Percentiles rank a stretch among this genome's conserved stretches.
Evolutionary conservation across 2,113 vertebrate genomes (phyloP).

Genomic region (Prunella fulvescens): DNA sequence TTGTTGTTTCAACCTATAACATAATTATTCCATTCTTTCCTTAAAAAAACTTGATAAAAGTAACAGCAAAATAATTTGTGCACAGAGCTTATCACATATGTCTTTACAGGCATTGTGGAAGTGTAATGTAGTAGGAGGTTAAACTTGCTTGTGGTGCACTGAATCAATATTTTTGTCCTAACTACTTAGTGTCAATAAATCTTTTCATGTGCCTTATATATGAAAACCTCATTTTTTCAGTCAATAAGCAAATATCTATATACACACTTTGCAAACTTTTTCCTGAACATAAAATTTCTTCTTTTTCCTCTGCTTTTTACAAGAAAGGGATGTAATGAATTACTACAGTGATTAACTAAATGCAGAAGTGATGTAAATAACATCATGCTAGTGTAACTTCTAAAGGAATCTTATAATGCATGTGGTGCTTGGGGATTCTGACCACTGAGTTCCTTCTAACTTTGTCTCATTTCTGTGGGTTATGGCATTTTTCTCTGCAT

Average conservation of each 20-base stretch:
- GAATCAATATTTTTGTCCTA: constrained; percentile 7
- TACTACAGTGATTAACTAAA: not conserved
- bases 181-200: not conserved
- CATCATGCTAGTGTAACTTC: not conserved
- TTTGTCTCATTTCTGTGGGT: not conserved
- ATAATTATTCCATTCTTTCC: not conserved
- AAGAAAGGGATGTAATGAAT: not conserved
- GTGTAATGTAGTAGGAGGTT: not conserved
- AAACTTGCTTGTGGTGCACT: not conserved
- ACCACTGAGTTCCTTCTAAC: not conserved
- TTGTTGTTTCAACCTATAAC: not conserved
- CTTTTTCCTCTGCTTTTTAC: not conserved
- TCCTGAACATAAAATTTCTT: not conserved
- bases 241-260: not conserved
- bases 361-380: not conserved
- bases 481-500: not conserved
- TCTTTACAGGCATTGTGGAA: not conserved
- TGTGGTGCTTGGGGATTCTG: not conserved
- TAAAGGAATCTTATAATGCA: not conserved
- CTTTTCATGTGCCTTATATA: not conserved
- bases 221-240: not conserved
- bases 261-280: not conserved
- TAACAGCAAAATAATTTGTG: not conserved
- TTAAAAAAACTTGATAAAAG: not conserved
- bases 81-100: not conserved